These are phyloP conservation scores for Numenius phaeopus DNA, from an alignment of 2,797 vertebrate genomes.

Conservation along the genomic window DNA sequence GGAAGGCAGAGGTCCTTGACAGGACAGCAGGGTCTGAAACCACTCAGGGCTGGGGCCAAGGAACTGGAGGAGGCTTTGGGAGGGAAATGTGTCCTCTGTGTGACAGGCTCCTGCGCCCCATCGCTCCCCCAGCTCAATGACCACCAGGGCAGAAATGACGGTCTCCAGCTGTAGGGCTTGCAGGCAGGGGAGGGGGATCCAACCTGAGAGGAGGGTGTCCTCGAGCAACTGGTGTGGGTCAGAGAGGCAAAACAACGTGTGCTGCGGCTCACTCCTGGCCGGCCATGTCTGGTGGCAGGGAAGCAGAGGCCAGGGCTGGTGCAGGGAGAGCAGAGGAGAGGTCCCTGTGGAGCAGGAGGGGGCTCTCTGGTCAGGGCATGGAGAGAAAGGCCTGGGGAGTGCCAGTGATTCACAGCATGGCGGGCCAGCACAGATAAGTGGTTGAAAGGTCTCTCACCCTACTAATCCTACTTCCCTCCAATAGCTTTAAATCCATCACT, in stretches of 20 bases:
- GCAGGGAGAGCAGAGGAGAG: neutral
- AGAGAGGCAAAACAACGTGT: neutral
- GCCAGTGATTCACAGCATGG: neutral
- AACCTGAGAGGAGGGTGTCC: neutral
- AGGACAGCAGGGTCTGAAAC: neutral
- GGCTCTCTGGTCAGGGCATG: neutral
- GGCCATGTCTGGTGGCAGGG: neutral
- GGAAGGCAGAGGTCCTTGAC: neutral
- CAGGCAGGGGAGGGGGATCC: neutral
- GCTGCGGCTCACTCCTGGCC: neutral
- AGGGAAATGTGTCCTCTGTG: neutral
- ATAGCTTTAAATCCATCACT: conserved; percentile 78
- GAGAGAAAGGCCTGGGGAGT: neutral
- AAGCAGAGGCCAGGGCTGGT: neutral
- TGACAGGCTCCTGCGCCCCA: neutral
- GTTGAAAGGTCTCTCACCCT: conserved; percentile 64
- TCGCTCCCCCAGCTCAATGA: neutral
- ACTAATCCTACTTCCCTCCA: conserved; percentile 67
- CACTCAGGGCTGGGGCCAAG: rapidly evolving
- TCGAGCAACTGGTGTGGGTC: neutral
- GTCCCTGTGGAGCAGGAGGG: neutral
- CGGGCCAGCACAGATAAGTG: conserved; percentile 65
- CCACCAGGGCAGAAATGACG: neutral
- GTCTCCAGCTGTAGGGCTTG: neutral
- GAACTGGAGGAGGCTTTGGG: neutral